Conservation (phyloP, 2,888 invertebrate species). For the Agriopis aurantiaria region DNA sequence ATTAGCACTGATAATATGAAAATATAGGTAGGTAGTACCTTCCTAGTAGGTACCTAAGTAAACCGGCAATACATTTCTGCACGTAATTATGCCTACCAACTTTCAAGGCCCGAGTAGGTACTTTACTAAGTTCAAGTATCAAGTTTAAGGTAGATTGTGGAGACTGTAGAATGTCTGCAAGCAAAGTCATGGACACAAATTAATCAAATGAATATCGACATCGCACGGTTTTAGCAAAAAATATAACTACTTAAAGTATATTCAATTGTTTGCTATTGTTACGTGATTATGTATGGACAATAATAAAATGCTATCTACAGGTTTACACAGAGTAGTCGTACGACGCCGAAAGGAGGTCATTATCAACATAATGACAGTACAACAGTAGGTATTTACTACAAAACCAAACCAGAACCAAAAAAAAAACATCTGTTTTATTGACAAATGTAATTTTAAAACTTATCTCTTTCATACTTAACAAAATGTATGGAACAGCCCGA, state of each 20-base stretch:
- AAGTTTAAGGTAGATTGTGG: conserved; percentile 41
- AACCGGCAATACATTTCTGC: conserved; percentile 19
- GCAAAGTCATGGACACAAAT: conserved; percentile 13
- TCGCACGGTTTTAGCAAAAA: conserved; percentile 10
- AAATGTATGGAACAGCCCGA: no score
- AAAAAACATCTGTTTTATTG: no score
- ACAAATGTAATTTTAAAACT: no score
- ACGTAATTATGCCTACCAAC: conserved; percentile 19
- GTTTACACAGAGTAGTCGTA: no score
- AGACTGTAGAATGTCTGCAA: conserved; percentile 28
- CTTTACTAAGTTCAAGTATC: conserved; percentile 43
- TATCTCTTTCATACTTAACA: no score
- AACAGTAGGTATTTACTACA: no score
- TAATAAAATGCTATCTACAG: background rate
- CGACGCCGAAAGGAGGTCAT: no score
- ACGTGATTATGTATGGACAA: background rate
- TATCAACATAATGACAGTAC: no score
- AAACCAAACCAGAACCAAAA: no score
- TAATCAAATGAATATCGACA: conserved; percentile 19
- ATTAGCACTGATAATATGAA: background rate
- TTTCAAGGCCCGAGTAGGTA: conserved; percentile 30
- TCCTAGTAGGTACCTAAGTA: background rate
- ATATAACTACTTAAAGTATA: background rate
- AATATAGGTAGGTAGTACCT: background rate
- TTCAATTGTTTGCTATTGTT: background rate